Evolutionary conservation across 92 coral and sea anemone species (phyloP).

Genomic region (Parazoanthus atlanticus): DNA sequence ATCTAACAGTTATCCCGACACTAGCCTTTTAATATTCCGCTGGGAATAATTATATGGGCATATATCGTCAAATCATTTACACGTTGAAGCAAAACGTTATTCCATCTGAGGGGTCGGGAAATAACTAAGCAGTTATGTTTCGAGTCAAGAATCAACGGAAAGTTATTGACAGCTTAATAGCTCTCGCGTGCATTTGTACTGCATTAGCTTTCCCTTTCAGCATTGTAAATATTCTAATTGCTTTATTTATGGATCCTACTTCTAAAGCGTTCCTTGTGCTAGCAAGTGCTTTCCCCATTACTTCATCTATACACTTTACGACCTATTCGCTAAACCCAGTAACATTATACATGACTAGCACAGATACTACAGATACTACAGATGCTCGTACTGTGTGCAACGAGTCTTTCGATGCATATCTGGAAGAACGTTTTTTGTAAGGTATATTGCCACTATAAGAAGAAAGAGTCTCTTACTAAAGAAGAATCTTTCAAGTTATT

Average conservation of each 20-base stretch:
- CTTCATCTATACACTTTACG: neutral
- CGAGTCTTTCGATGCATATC: neutral
- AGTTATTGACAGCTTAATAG: neutral
- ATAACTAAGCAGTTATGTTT: neutral
- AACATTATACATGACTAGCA: neutral
- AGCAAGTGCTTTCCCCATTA: too few species aligned
- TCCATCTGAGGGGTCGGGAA: neutral
- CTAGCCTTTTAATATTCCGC: neutral
- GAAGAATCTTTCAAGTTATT: too few species aligned
- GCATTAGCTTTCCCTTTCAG: neutral
- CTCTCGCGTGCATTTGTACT: neutral
- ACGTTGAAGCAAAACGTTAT: neutral
- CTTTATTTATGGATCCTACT: neutral
- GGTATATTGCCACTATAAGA: neutral
- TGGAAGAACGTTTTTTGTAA: neutral
- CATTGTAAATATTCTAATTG: neutral
- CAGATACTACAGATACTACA: too few species aligned
- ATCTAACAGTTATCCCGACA: neutral
- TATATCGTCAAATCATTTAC: neutral
- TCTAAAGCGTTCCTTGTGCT: too few species aligned
- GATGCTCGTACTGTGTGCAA: neutral
- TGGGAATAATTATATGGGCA: neutral
- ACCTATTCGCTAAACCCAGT: neutral
- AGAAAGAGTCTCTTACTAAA: too few species aligned
- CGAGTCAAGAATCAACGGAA: conserved; percentile 6